phyloP scores from a whole-genome alignment of 2,113 vertebrate genomes.

The Nannobrachium achirus region DNA sequence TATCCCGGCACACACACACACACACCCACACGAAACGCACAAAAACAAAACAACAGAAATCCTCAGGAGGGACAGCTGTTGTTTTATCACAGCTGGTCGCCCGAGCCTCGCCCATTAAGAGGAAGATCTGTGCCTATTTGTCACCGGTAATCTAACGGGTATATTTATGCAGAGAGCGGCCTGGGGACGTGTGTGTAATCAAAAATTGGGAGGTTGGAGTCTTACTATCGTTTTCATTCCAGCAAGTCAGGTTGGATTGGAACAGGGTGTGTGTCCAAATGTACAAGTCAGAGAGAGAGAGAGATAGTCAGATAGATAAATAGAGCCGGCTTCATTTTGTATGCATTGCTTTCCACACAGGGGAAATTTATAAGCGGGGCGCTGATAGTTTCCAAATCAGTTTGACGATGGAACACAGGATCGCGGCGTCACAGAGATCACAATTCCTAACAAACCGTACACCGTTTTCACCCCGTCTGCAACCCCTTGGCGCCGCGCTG shows the following conservation, averaged over 20 bases:
- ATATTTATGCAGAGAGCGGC: conserved; percentile 27
- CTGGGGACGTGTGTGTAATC: conserved; percentile 31
- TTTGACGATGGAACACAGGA: conserved; percentile 39
- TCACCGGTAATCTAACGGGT: conserved; percentile 58
- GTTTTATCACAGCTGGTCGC: conserved; percentile 29
- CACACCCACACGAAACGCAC: conserved; percentile 1
- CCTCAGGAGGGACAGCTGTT: conserved; percentile 21
- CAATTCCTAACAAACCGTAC: conserved; percentile 14
- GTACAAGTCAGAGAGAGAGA: conserved; percentile 2
- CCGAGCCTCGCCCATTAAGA: conserved; percentile 5
- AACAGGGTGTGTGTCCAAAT: not conserved
- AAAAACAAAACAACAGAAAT: conserved; percentile 24
- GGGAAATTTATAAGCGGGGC: conserved; percentile 64
- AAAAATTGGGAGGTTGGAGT: conserved; percentile 17
- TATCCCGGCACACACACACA: not conserved
- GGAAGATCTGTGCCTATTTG: conserved; percentile 46
- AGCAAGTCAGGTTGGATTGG: conserved; percentile 13
- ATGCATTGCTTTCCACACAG: conserved; percentile 70
- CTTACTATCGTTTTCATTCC: conserved; percentile 22
- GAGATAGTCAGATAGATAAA: conserved; percentile 52
- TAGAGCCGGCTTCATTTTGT: conserved; percentile 57
- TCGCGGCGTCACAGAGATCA: conserved; percentile 42
- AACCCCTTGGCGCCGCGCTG: too few species aligned
- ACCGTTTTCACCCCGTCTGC: conserved; percentile 8
- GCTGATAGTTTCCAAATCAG: conserved; percentile 69